Conservation (phyloP, 2,797 vertebrate genomes). For the Rhodeus uyekii region DNA sequence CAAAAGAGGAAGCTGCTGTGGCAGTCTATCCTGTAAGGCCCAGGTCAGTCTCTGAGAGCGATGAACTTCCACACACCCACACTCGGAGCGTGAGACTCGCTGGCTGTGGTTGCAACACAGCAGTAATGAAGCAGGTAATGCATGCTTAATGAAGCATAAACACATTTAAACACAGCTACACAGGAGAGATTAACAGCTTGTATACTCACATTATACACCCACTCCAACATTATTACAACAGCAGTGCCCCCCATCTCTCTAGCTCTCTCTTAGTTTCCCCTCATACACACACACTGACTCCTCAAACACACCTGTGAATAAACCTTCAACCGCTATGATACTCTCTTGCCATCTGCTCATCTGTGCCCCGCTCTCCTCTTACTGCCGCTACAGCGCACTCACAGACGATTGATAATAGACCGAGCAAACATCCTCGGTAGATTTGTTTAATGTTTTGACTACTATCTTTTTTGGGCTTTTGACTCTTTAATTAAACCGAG, state of each 20-base stretch:
- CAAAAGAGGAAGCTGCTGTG: not conserved
- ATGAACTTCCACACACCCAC: conserved; percentile 38
- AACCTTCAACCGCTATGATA: conserved; percentile 44
- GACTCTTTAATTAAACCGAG: not conserved
- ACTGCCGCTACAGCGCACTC: not conserved
- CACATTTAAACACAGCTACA: conserved; percentile 67
- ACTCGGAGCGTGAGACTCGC: conserved; percentile 65
- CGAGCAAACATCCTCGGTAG: not conserved
- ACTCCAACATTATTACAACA: conserved; percentile 44
- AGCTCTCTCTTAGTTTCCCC: conserved; percentile 14
- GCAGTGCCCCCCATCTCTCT: conserved; percentile 12
- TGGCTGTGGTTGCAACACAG: conserved; percentile 67
- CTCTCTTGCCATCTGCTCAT: conserved; percentile 49
- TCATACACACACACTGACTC: conserved; percentile 22
- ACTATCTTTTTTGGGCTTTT: not conserved
- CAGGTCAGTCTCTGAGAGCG: not conserved
- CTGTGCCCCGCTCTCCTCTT: conserved; percentile 10
- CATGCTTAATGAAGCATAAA: conserved; percentile 83
- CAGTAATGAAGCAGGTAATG: conserved; percentile 83
- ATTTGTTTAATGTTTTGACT: not conserved
- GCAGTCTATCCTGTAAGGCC: not conserved
- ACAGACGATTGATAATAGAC: conserved; percentile 11
- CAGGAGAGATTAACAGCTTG: conserved; percentile 44
- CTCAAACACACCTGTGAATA: conserved; percentile 45
- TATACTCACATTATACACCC: conserved; percentile 38